Evolutionary conservation across 2,113 vertebrate species (phyloP).

Genomic region (Cochlearius cochlearius): DNA sequence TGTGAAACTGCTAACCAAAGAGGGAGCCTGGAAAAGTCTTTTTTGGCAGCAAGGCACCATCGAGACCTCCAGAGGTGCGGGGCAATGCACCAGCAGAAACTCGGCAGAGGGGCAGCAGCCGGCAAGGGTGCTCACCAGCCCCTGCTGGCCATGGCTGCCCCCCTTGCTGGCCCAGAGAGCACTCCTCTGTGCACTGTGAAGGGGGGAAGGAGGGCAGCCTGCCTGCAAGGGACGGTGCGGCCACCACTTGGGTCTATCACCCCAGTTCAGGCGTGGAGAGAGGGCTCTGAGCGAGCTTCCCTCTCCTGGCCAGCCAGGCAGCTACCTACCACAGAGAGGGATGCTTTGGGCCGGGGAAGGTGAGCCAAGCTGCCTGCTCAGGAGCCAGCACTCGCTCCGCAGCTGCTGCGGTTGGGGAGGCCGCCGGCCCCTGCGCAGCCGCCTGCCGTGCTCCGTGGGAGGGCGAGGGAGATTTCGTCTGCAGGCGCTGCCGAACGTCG

Average conservation of each 20-base stretch:
- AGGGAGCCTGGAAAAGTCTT: background rate
- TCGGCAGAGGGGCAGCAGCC: background rate
- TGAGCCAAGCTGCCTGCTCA: background rate
- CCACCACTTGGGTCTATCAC: background rate
- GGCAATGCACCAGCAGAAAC: background rate
- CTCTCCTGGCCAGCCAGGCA: background rate
- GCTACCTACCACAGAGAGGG: background rate
- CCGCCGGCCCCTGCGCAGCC: background rate
- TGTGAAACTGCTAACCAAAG: background rate
- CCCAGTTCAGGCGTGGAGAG: accelerated
- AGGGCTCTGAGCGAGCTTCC: background rate
- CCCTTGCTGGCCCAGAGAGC: background rate
- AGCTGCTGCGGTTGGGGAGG: background rate
- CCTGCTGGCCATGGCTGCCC: background rate
- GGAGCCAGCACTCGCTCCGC: background rate
- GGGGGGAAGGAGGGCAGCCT: background rate
- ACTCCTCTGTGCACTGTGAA: accelerated
- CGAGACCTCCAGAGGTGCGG: background rate
- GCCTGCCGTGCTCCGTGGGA: background rate
- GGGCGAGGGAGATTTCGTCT: background rate
- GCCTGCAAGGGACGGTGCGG: accelerated
- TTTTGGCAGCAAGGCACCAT: background rate
- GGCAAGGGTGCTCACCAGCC: background rate
- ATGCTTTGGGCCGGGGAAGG: background rate
- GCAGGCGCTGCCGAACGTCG: accelerated